A percentile compares a stretch with the other conserved stretches of the same genome.
Evolutionary conservation across 2,888 invertebrate genomes (phyloP).

Genomic region (Microplitis manilae): DNA sequence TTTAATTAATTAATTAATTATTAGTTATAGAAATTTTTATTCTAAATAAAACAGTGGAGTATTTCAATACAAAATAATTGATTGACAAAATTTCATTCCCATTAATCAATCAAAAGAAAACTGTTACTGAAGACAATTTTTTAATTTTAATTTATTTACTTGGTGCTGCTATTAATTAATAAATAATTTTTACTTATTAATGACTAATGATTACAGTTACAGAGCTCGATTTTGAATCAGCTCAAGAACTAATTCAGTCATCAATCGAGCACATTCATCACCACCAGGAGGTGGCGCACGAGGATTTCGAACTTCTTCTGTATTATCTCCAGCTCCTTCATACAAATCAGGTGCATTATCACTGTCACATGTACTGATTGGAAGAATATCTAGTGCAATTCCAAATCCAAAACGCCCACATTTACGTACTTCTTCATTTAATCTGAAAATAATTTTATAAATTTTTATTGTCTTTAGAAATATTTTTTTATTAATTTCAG

Average conservation of each 20-base stretch:
- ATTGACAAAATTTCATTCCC: not conserved
- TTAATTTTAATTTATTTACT: no score
- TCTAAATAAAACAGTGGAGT: slow-evolving; percentile 21
- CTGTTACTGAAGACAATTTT: no score
- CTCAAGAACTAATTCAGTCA: slow-evolving; percentile 80
- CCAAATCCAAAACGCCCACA: slow-evolving; percentile 80
- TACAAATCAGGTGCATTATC: slow-evolving; percentile 83
- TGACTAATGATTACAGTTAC: slow-evolving; percentile 59
- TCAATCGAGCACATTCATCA: slow-evolving; percentile 77
- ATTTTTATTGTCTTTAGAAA: not conserved
- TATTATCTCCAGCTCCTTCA: slow-evolving; percentile 62
- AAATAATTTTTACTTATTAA: no score
- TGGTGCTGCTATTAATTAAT: no score
- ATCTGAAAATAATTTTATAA: slow-evolving; percentile 67
- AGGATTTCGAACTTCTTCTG: slow-evolving; percentile 66
- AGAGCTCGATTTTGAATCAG: slow-evolving; percentile 77
- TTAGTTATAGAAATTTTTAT: slow-evolving; percentile 16
- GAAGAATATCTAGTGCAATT: slow-evolving; percentile 80
- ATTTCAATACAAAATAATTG: slow-evolving; percentile 30
- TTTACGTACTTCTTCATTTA: slow-evolving; percentile 77
- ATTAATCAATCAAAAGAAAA: no score
- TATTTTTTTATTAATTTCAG: slow-evolving; percentile 36
- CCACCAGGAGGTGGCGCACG: slow-evolving; percentile 74
- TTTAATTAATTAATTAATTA: slow-evolving; percentile 28
- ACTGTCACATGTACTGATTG: slow-evolving; percentile 81